Evolutionary conservation across 2,113 vertebrate species (phyloP), one percentile per base, ranked within the genome.

Genomic region (Nothobranchius kuhntae): DNA sequence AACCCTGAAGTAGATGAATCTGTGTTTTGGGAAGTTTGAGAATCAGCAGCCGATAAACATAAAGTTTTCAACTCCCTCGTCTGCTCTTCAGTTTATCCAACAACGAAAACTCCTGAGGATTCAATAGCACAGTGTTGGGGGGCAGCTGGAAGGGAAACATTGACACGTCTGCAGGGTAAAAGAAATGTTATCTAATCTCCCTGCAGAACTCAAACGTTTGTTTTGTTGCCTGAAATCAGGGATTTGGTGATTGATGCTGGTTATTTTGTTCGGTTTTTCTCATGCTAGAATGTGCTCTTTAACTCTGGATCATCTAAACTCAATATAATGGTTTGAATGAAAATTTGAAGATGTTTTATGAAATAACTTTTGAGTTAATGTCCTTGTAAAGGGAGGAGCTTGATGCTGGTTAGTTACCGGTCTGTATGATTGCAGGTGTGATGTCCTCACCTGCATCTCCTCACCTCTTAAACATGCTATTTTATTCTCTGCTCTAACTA

Each of bases 81-180:
- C 36, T 51, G 15, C 35, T 9, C 9, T 30, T 71, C 36, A 13
- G 24, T 63, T 50, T 35, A 73, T 70, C 65, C 46, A 72, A 67
- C 61, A 69, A 61, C 13, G 53, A 11, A 69, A 68, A 24, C 35
- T 47, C 36, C 46, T 59, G 2, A 51, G 65, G 44, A 38, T 53
- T 3, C 35, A 7, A 13, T 15, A 30, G 53, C 26, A 7, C 5
- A 26, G 53, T 7, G 53, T 26, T 54, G 4, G 9, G 13, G 52
- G 52, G 52, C 52, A 53, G 24, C 26, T 13, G 2, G 26, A 26
- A 35, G 53, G 26, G 26, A 17, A 54, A 35, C 2, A 13, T 54
- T 12, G 36, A 15, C 6, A 36, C 30, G 14, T 55, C 53, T 55
- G 53, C 53, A n/a, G 53, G 53, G 53, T 15, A 53, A 53, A 30